phyloP scores from a whole-genome alignment of 2,797 vertebrate genomes.

The Ceryle rudis region DNA sequence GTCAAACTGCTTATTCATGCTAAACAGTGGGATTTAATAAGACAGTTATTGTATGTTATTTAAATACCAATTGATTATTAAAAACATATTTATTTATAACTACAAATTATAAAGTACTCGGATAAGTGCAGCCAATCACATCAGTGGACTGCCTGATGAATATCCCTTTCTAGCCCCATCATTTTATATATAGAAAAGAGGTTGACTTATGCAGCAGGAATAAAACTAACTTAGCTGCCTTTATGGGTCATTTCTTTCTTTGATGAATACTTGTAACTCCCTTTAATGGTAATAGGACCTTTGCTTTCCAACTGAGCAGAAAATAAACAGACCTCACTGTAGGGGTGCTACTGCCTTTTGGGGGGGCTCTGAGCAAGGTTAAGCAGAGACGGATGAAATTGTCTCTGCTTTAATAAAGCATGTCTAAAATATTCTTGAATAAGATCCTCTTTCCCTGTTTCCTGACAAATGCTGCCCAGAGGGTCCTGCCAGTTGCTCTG shows the following conservation, averaged over 20 bases:
- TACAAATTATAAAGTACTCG: constrained; percentile 54
- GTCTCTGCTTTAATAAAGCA: background rate
- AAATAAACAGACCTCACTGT: constrained; percentile 43
- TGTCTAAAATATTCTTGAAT: background rate
- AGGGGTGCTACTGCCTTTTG: constrained; percentile 34
- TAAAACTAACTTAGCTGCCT: constrained; percentile 69
- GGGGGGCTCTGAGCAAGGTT: constrained; percentile 26
- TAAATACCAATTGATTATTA: constrained; percentile 77
- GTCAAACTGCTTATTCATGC: constrained; percentile 60
- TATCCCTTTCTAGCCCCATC: constrained; percentile 44
- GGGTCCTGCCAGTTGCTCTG: background rate
- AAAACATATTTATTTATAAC: constrained; percentile 69
- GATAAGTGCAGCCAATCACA: constrained; percentile 11
- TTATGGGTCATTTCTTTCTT: constrained; percentile 73
- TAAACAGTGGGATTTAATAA: constrained; percentile 68
- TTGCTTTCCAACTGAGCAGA: constrained; percentile 59
- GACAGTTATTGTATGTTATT: constrained; percentile 69
- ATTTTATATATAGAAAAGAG: constrained; percentile 63
- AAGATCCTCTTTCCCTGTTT: background rate
- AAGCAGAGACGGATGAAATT: background rate
- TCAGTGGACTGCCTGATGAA: constrained; percentile 29
- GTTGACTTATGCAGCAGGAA: constrained; percentile 59
- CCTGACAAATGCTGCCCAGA: background rate
- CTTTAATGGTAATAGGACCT: constrained; percentile 52
- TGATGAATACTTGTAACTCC: constrained; percentile 69